These are phyloP conservation scores for Dynastes maya DNA, from an alignment of 2,888 invertebrate genomes.

Conservation along the genomic window DNA sequence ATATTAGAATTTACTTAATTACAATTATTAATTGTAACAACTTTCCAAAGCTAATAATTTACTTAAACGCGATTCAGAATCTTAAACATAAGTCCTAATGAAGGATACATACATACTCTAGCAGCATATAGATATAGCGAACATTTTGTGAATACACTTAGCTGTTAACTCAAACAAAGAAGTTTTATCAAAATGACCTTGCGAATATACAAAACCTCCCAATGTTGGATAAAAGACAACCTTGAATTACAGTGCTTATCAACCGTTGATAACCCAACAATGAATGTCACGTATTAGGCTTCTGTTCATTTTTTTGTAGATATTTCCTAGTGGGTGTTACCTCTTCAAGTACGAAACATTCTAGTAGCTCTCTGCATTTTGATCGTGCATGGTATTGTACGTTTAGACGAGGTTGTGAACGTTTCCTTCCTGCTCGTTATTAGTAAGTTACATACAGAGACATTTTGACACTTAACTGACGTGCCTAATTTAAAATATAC, in stretches of 20 bases:
- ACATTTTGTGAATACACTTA: neutral
- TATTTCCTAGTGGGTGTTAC: neutral
- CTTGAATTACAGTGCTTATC: constrained; percentile 35
- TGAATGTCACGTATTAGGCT: constrained; percentile 17
- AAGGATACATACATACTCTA: no score
- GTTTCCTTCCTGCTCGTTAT: constrained; percentile 43
- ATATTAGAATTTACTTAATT: no score
- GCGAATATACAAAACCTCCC: neutral
- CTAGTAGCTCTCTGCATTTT: no score
- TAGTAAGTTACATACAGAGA: constrained; percentile 25
- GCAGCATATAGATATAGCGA: neutral
- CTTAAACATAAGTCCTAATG: no score
- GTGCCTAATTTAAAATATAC: constrained; percentile 33
- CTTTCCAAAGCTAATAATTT: no score
- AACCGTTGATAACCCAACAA: constrained; percentile 12
- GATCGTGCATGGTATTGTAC: neutral
- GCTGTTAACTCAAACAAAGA: neutral
- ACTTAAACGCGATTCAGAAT: no score
- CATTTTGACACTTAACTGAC: constrained; percentile 49
- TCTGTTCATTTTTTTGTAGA: neutral
- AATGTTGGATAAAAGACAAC: constrained; percentile 33
- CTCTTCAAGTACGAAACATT: no score
- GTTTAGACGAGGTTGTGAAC: constrained; percentile 17
- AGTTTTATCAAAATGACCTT: constrained; percentile 25
- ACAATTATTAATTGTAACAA: no score